Evolutionary conservation across 2,113 vertebrate species (phyloP), one percentile per base, ranked within the genome.

Genomic region (Cettia cetti): DNA sequence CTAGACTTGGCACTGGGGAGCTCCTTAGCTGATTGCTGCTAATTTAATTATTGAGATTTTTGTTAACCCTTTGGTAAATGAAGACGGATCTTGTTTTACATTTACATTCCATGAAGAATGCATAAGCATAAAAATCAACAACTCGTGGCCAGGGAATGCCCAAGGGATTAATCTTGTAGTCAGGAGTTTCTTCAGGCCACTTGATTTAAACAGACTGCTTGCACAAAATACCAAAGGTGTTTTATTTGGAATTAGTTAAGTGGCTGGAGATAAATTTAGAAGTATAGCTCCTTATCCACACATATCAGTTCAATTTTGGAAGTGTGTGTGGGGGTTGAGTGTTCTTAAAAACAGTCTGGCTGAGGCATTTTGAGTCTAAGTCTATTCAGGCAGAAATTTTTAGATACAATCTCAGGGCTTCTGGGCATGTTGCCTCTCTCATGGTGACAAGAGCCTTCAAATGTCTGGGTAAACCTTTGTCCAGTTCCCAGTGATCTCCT

Each of bases 211-310:
- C 74, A 90, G 70, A 13, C 47, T 84, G 74, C 93, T 90, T 86
- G 79, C 49, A 88, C 61, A 69, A 86, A 94, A 91, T 96, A 95
- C 66, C 71, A 60, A 74, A 95, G 83, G 78, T 94, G 90, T 83
- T 95, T 87, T 94, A 68, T 89, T 79, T 92, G 77, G 90, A 92
- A 54, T 88, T 84, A 84, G 72, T 78, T 74, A 91, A 92, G 78
- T 87, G 88, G 35, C 63, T 96, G 54, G 71, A 94, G 82, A 94
- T 88, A 95, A 94, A 94, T 91, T 95, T 95, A 94, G 80, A 89
- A 89, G 49, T 40, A 42, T 11, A 75, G 30, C 68, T 95, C 33
- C 90, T 91, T 80, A 94, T 47, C 66, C 59, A 79, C 47, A 93
- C 63, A 82, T 40, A 82, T 52, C 76, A 82, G 69, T 94, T 95